Conservation (phyloP, 2,113 vertebrate genomes). For the Sturnus vulgaris region DNA sequence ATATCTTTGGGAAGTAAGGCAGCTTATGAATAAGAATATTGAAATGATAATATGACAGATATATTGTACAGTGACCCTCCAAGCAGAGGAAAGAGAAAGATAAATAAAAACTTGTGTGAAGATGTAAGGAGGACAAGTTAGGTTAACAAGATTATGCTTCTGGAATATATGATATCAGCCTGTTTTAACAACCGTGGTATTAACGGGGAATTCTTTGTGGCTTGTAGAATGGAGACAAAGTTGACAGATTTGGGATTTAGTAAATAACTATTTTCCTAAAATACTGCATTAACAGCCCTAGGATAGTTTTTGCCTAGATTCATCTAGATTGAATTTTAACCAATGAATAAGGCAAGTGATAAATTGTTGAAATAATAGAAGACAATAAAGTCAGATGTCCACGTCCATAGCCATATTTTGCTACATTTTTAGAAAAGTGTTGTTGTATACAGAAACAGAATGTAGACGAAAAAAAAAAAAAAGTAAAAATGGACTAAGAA, state of each 20-base stretch:
- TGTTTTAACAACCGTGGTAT: neutral
- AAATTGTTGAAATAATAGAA: neutral
- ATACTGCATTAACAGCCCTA: neutral
- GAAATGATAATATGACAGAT: neutral
- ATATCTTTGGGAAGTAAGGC: neutral
- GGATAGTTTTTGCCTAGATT: neutral
- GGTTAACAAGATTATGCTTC: slow-evolving; percentile 4
- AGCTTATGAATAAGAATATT: neutral
- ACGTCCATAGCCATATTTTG: neutral
- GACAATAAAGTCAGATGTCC: neutral
- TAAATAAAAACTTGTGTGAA: neutral
- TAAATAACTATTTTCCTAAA: neutral
- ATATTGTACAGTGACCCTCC: neutral
- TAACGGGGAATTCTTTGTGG: neutral
- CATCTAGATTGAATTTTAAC: neutral
- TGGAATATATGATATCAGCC: neutral
- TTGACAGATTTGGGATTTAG: neutral
- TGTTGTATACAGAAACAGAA: neutral
- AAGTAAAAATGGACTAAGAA: neutral
- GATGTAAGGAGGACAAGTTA: neutral
- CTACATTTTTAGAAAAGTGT: neutral
- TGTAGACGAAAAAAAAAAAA: neutral
- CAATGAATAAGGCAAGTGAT: neutral
- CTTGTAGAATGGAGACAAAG: neutral
- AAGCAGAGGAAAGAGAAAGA: neutral